Conservation (phyloP, 2,113 vertebrate genomes). For the Ictalurus punctatus region DNA sequence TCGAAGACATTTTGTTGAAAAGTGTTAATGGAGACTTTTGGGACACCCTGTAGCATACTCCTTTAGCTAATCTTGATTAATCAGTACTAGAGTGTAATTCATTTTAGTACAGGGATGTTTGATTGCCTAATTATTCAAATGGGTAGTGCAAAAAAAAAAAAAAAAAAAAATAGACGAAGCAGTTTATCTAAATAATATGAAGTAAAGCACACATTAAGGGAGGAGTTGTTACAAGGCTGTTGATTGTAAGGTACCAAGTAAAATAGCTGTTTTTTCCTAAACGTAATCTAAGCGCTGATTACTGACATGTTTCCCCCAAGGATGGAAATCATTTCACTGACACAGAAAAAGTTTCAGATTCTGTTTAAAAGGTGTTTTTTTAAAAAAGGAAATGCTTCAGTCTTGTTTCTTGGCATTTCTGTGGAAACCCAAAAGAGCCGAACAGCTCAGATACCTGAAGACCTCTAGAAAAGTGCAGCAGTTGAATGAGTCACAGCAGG, state of each 20-base stretch:
- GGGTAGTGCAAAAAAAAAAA: not conserved
- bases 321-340: not conserved
- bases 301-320: not conserved
- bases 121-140: not conserved
- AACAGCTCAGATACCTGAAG: not conserved
- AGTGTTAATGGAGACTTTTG: no score
- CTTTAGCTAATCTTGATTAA: not conserved
- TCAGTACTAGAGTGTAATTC: not conserved
- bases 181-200: not conserved
- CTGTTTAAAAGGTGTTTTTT: not conserved
- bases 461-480: not conserved
- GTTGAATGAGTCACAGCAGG: slow-evolving; percentile 26
- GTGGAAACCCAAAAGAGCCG: not conserved
- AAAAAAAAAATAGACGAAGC: not conserved
- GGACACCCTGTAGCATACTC: no score
- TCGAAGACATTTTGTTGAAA: no score
- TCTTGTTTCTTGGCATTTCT: not conserved
- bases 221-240: not conserved
- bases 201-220: not conserved
- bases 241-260: not conserved
- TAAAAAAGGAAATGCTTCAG: not conserved
- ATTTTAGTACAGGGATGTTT: not conserved
- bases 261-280: not conserved
- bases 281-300: not conserved
- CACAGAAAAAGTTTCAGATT: not conserved